Percentiles rank a stretch among this genome's conserved stretches.
Conservation (phyloP, 1,140 invertebrate genomes). For the Musca domestica region DNA sequence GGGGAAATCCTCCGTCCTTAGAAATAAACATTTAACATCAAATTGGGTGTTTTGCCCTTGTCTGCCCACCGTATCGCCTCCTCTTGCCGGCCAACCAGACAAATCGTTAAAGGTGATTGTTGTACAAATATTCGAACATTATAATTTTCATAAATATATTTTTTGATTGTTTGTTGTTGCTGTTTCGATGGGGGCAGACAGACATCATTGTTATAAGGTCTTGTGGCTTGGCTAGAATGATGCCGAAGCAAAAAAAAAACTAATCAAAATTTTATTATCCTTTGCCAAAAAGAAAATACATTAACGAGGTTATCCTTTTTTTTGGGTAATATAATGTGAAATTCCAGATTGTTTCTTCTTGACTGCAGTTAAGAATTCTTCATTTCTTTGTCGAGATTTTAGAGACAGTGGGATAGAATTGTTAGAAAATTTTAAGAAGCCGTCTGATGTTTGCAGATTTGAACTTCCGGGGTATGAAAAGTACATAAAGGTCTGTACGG, state of each 20-base stretch:
- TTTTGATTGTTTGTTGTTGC: not conserved
- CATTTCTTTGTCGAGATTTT: not conserved
- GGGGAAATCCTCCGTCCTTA: too few relatives aligned
- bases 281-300: not conserved
- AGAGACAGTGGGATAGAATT: not conserved
- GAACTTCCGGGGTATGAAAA: too few relatives aligned
- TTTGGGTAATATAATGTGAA: not conserved
- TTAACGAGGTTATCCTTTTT: conserved; percentile 16
- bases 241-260: not conserved
- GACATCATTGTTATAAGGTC: not conserved
- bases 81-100: not conserved
- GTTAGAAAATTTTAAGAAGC: too few relatives aligned
- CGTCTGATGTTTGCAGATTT: too few relatives aligned
- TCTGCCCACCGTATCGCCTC: too few relatives aligned
- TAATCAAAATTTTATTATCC: conserved; percentile 20
- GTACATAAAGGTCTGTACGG: too few relatives aligned
- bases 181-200: not conserved
- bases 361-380: not conserved
- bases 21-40: not conserved
- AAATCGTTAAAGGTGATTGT: conserved; percentile 10
- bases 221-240: not conserved
- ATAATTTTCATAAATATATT: conserved; percentile 14
- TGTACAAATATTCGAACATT: conserved; percentile 14
- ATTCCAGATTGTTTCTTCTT: not conserved
- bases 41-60: not conserved